Conservation (phyloP, 2,113 vertebrate genomes). For the Oxyura jamaicensis region DNA sequence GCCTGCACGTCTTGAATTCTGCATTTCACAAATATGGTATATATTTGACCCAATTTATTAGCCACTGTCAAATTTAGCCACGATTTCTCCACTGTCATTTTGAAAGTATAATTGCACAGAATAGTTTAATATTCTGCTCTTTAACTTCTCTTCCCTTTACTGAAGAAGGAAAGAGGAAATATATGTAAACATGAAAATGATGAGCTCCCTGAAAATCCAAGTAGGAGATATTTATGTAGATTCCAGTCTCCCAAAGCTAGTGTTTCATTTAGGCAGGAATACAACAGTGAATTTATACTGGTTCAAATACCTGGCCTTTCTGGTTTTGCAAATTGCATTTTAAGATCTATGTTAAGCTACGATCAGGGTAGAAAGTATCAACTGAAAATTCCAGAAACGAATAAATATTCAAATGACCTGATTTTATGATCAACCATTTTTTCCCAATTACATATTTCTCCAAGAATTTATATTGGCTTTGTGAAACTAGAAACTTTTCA, state of each 20-base stretch:
- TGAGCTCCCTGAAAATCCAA: background rate
- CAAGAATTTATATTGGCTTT: constrained; percentile 58
- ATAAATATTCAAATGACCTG: constrained; percentile 27
- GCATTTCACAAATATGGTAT: background rate
- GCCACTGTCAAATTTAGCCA: background rate
- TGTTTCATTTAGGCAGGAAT: background rate
- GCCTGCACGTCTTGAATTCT: constrained; percentile 9
- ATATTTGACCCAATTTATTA: background rate
- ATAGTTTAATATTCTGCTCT: background rate
- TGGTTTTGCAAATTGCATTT: background rate
- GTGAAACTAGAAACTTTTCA: constrained; percentile 52
- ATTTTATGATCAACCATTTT: background rate
- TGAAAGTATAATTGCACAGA: background rate
- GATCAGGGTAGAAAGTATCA: background rate
- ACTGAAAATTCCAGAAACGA: constrained; percentile 28
- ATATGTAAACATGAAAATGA: background rate
- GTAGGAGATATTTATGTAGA: background rate
- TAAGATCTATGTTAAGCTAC: background rate
- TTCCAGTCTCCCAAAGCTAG: background rate
- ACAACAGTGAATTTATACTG: background rate
- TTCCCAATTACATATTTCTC: constrained; percentile 40
- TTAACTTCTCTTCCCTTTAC: background rate
- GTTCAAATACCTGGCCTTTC: background rate
- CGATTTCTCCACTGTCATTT: constrained; percentile 28
- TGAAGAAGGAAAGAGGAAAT: background rate